phyloP scores from a whole-genome alignment of 1,140 invertebrate species.

The Drosophila pachea region DNA sequence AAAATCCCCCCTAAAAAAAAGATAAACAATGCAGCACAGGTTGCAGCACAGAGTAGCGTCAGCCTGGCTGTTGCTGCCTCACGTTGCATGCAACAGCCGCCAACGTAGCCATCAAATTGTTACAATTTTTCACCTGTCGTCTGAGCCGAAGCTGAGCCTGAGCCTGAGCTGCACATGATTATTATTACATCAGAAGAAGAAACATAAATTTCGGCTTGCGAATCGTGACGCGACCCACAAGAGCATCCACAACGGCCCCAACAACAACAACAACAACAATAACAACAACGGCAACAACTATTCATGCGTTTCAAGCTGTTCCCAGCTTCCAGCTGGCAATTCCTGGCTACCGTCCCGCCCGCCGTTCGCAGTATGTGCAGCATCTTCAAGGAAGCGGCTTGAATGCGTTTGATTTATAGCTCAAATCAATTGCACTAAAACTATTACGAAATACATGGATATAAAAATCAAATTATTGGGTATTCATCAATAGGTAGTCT shows the following conservation, averaged over 20 bases:
- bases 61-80: background rate
- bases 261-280: background rate
- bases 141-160: conserved; percentile 36
- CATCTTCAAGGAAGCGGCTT: conserved; percentile 60
- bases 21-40: background rate
- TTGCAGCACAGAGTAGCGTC: conserved; percentile 7
- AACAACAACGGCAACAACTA: background rate
- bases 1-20: conserved; percentile 8
- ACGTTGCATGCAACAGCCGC: conserved; percentile 9
- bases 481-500: background rate
- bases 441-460: conserved; percentile 2
- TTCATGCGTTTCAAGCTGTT: conserved; percentile 61
- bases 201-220: conserved; percentile 65
- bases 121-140: conserved; percentile 76
- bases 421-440: conserved; percentile 27
- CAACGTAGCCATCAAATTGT: conserved; percentile 69
- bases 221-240: conserved; percentile 59
- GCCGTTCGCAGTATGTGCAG: conserved; percentile 28
- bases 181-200: conserved; percentile 73
- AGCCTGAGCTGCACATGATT: conserved; percentile 61
- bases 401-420: conserved; percentile 67
- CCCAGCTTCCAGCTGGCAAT: background rate
- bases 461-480: background rate
- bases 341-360: conserved; percentile 13
- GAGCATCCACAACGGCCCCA: background rate